Percentiles rank a stretch among this genome's conserved stretches.
phyloP scores from a whole-genome alignment of 2,888 invertebrate species.

The Polylopha cassiicola region DNA sequence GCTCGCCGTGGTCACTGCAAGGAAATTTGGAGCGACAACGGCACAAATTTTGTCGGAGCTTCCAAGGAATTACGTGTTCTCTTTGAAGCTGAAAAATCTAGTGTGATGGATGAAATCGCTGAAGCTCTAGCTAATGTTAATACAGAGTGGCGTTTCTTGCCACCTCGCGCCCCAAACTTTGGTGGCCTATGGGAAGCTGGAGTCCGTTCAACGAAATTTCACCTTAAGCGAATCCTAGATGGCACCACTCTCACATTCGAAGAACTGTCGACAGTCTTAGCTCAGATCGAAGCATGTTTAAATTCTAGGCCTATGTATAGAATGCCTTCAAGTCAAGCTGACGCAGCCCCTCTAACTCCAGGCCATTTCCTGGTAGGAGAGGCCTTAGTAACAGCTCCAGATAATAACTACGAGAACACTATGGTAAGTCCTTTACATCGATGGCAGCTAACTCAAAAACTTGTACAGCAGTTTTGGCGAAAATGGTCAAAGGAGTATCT shows the following conservation, averaged over 20 bases:
- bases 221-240: conserved; percentile 1
- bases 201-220: not conserved
- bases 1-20: conserved; percentile 23
- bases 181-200: conserved; percentile 2
- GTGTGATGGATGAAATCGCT: not conserved
- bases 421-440: not conserved
- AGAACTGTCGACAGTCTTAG: conserved; percentile 2
- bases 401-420: not conserved
- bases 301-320: conserved; percentile 7
- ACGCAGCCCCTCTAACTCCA: conserved; percentile 1
- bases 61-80: conserved; percentile 8
- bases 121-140: conserved; percentile 1
- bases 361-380: conserved; percentile 9
- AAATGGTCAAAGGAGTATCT: conserved; percentile 20
- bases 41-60: conserved; percentile 25
- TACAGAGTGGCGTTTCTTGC: conserved; percentile 9
- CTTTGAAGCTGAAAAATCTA: conserved; percentile 10
- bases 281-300: conserved; percentile 6
- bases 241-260: not conserved
- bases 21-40: conserved; percentile 22
- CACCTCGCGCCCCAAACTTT: conserved; percentile 6
- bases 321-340: not conserved
- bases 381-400: conserved; percentile 4
- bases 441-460: conserved; percentile 8
- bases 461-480: conserved; percentile 13